Base-by-base conservation (phyloP, 2,113 vertebrate genomes). In the Australoheros scitulus region DNA sequence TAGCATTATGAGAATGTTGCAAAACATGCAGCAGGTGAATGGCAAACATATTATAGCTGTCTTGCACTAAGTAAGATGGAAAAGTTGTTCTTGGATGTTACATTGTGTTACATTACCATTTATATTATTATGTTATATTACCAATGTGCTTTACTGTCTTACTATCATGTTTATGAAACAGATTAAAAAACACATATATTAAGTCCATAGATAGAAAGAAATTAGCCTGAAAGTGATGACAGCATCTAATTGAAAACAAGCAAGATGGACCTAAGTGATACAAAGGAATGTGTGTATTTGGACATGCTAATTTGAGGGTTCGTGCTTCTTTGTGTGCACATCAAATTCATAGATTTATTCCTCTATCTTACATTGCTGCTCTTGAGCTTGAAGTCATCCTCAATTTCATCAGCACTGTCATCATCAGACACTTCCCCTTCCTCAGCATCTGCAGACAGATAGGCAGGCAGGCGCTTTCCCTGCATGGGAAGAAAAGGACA, bases 401-500 rank as follows among this genome's bases (percentile, higher is more conserved):
- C 98, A 38, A 99, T 98, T 91, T 99, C 98, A 92, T 99, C 98
- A 8, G 98, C 98, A 0, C 98, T 99, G 87, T 99, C 98, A 87
- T 99, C 98, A 47, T 99, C 98, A 0, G 98, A 99, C 77, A 99
- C 98, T 75, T 99, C 98, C 14, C 98, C 98, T 92, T 99, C 98
- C 87, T 99, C 98, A 0, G 95, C 98, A 52, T 99, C 98, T 2
- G 96, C 97, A 63, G 95, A 97, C 80, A 99, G 96, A 92, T 97
- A 97, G 76, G 92, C 95, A 1, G 98, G 97, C 86, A 99, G 88
- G 81, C 98, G 97, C 87, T 99, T 99, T 47, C 98, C 98, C 98
- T 99, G 83, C 80, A 94, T 80, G 0, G n/a, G 29, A 41, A 52
- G 78, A 82, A 24, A 22, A 50, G 47, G 11, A 83, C 34, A 85